A percentile compares a stretch with the other conserved stretches of the same genome.
Conservation (phyloP, 2,113 vertebrate genomes). For the Chlorodrepanis virens region DNA sequence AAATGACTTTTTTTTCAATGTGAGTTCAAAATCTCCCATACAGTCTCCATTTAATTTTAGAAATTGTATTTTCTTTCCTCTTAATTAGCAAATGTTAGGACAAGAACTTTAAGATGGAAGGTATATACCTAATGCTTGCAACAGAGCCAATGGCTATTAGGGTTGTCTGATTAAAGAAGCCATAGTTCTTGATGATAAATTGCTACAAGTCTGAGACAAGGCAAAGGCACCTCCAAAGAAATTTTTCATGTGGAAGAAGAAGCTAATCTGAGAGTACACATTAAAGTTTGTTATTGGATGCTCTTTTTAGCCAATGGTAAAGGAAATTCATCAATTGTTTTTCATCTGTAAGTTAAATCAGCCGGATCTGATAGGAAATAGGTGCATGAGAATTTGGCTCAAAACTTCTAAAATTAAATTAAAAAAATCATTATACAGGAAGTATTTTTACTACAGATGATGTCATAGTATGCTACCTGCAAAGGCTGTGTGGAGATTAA, state of each 20-base stretch:
- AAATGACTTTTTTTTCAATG: not conserved
- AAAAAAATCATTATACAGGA: not conserved
- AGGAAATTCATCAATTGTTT: constrained; percentile 67
- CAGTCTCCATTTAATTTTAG: not conserved
- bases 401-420: not conserved
- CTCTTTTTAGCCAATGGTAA: constrained; percentile 57
- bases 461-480: not conserved
- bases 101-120: constrained; percentile 20
- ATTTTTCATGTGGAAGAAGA: constrained; percentile 69
- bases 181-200: constrained; percentile 62
- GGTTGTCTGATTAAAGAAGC: constrained; percentile 57
- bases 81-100: constrained; percentile 47
- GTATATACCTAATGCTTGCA: constrained; percentile 29
- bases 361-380: constrained; percentile 29
- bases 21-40: not conserved
- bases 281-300: constrained; percentile 50
- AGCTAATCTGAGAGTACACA: constrained; percentile 29
- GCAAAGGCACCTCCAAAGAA: constrained; percentile 55
- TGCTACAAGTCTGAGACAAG: constrained; percentile 24
- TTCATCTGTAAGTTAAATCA: not conserved
- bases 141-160: constrained; percentile 44
- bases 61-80: constrained; percentile 10
- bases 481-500: not conserved
- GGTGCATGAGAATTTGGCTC: not conserved
- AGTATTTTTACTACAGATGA: not conserved